Percentiles rank a stretch among this genome's conserved stretches.
These are phyloP conservation scores for Engystomops pustulosus DNA, from an alignment of 2,113 vertebrate genomes.

Conservation along the genomic window DNA sequence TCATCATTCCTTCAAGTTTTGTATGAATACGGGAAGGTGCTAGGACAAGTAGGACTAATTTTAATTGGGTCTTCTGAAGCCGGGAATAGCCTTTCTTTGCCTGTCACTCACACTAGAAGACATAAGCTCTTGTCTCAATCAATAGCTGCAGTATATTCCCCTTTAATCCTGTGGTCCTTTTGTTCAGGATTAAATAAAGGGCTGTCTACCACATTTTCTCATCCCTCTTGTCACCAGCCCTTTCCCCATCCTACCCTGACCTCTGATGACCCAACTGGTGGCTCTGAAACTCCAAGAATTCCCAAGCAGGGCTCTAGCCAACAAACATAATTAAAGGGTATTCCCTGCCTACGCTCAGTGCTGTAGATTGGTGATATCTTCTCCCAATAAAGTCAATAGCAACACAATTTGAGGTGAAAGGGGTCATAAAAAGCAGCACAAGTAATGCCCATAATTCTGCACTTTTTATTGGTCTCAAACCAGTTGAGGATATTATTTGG, in stretches of 20 bases:
- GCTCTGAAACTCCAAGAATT: constrained; percentile 64
- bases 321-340: constrained; percentile 68
- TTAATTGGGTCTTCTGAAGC: constrained; percentile 75
- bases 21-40: constrained; percentile 2
- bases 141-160: constrained; percentile 72
- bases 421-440: not conserved
- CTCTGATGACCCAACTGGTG: constrained; percentile 69
- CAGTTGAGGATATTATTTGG: not conserved
- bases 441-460: not conserved
- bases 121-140: constrained; percentile 73
- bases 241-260: constrained; percentile 65
- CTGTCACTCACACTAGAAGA: constrained; percentile 72
- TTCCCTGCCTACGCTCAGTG: constrained; percentile 48
- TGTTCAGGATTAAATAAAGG: constrained; percentile 62
- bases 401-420: not conserved
- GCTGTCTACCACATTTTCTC: constrained; percentile 57
- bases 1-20: constrained; percentile 21
- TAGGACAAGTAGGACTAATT: constrained; percentile 62
- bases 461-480: not conserved
- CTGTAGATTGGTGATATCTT: not conserved
- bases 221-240: constrained; percentile 69
- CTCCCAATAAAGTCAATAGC: constrained; percentile 1
- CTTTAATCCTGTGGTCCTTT: constrained; percentile 71
- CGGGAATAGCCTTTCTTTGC: constrained; percentile 70
- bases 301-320: constrained; percentile 68